These are phyloP conservation scores for Hyalella azteca DNA, from an alignment of 2,888 invertebrate species.

Conservation along the genomic window DNA sequence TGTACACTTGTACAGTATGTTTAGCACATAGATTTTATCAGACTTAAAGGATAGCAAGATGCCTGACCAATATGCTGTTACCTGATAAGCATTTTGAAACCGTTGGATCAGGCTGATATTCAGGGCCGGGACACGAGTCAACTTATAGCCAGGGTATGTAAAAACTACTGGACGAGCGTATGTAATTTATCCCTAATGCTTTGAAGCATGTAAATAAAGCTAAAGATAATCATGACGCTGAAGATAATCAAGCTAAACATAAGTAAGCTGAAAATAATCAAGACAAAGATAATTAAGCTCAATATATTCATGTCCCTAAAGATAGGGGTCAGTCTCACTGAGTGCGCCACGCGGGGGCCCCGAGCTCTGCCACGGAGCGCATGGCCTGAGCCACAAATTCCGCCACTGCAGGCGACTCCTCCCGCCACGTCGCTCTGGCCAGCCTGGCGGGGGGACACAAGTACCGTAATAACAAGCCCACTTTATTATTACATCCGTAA, in stretches of 20 bases:
- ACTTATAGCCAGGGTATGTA: no score
- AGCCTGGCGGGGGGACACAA: neutral
- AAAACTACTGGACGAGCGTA: no score
- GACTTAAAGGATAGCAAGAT: no score
- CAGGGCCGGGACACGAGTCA: no score
- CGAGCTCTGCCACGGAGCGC: neutral
- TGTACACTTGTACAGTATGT: no score
- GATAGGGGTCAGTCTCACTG: no score
- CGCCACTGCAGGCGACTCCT: neutral
- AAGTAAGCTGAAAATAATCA: neutral
- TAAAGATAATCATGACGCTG: neutral
- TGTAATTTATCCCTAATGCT: no score
- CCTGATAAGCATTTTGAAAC: no score
- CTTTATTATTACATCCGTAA: neutral
- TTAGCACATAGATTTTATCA: no score
- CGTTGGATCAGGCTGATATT: no score
- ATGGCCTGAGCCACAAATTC: neutral
- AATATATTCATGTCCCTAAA: neutral
- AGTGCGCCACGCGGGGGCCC: neutral
- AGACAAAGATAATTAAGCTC: neutral
- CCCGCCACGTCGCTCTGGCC: neutral
- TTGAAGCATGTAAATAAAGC: neutral
- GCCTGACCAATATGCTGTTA: no score
- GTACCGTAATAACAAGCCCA: neutral
- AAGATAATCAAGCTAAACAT: neutral